Percentiles rank a stretch among this genome's conserved stretches.
phyloP scores from a whole-genome alignment of 2,888 invertebrate species.

The Drosophila seclusa region DNA sequence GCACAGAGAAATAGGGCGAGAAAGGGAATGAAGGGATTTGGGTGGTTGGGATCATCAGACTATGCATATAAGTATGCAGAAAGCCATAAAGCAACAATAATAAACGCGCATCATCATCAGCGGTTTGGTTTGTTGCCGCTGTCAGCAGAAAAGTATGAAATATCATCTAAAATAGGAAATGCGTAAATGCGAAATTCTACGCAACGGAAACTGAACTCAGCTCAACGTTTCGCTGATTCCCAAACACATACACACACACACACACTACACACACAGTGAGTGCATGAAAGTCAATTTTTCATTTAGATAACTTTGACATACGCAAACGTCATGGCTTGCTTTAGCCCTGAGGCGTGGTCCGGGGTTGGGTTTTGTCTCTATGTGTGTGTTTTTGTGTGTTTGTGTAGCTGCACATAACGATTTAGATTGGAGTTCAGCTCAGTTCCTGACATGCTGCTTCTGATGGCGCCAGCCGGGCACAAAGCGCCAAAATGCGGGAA shows the following conservation, averaged over 20 bases:
- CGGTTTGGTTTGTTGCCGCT: conserved; percentile 57
- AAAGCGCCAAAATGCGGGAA: conserved; percentile 74
- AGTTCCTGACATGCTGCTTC: conserved; percentile 66
- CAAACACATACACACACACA: conserved; percentile 26
- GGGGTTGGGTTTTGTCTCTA: neutral
- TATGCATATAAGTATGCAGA: conserved; percentile 65
- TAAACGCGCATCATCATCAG: conserved; percentile 79
- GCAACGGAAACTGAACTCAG: conserved; percentile 73
- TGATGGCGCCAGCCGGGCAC: conserved; percentile 72
- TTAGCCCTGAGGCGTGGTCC: conserved; percentile 24
- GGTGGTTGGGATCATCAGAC: conserved; percentile 30
- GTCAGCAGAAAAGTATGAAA: conserved; percentile 78
- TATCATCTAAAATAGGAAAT: conserved; percentile 81
- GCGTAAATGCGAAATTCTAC: conserved; percentile 79
- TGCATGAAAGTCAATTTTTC: conserved; percentile 78
- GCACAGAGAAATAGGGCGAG: neutral
- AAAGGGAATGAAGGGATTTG: neutral
- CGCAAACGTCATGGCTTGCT: conserved; percentile 73
- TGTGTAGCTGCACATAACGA: conserved; percentile 63
- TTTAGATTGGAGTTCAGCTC: conserved; percentile 74
- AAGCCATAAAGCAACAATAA: conserved; percentile 78
- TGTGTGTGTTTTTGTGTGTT: neutral
- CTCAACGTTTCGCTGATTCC: conserved; percentile 64
- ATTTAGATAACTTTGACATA: conserved; percentile 81
- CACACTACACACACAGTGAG: conserved; percentile 18